Percentiles rank a stretch among this genome's conserved stretches.
Evolutionary conservation across 2,797 vertebrate genomes (phyloP).

Genomic region (Onychomys arenicola): DNA sequence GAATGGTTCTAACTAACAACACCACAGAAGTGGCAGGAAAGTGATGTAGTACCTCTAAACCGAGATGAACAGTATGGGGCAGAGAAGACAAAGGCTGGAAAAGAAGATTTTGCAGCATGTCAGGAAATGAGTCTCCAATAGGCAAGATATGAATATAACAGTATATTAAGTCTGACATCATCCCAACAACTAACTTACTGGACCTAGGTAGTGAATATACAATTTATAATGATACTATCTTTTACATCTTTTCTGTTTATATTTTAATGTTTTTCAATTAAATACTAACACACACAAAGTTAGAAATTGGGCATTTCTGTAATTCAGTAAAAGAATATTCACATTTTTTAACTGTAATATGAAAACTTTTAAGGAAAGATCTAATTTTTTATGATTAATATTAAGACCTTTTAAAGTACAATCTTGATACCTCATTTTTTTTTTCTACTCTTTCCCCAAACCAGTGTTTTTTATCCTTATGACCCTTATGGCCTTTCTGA

Average conservation of each 20-base stretch:
- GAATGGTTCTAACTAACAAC: neutral
- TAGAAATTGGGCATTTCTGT: neutral
- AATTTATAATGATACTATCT: neutral
- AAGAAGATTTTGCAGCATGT: neutral
- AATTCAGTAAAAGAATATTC: constrained; percentile 9
- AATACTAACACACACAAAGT: neutral
- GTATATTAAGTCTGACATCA: neutral
- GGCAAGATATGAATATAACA: neutral
- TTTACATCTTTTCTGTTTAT: neutral
- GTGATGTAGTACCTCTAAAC: neutral
- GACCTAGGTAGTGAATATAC: neutral
- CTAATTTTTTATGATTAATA: constrained; percentile 37
- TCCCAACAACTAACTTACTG: neutral
- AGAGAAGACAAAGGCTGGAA: neutral
- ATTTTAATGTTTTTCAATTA: constrained; percentile 7
- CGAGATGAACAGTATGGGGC: neutral
- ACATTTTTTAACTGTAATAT: neutral
- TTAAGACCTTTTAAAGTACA: constrained; percentile 34
- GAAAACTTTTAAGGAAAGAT: constrained; percentile 47
- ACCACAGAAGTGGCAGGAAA: neutral
- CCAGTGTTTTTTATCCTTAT: constrained; percentile 30
- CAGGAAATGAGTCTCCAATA: neutral
- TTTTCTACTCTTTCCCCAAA: neutral
- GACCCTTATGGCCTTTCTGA: constrained; percentile 29
- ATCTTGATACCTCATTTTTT: constrained; percentile 53